Base-by-base conservation (phyloP, 2,797 vertebrate species). In the Caiman crocodilus region DNA sequence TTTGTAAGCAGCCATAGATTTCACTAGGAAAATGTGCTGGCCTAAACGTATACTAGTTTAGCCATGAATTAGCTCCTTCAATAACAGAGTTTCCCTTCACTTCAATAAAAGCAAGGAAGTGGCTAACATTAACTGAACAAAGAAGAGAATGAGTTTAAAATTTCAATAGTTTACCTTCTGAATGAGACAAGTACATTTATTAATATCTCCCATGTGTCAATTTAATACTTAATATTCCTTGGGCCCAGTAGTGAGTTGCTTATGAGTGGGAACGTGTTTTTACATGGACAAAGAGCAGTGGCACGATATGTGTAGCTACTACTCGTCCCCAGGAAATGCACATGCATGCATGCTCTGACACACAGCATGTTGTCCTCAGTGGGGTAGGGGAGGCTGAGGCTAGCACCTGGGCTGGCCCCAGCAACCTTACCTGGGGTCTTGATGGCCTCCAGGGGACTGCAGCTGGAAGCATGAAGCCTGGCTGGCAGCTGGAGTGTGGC, bases 71-170 rank as follows among this genome's bases (percentile, higher is more conserved):
- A 59, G 56, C 82, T 92, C 92, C 76, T 50, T 59, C 79, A 57
- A 94, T 93, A 74, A 23, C 71, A 90, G 89, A 90, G 12, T 35
- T 92, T 92, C 90, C 74, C 50, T 85, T 89, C 23, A 77, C 82
- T 94, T 67, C 42, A 92, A n/a, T 59, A 56, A 88, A 90, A 84
- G 93, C 11, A 56, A 65, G 30, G 76, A 93, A 3, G 81, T 50
- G 77, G 87, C 88, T 94, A 18, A 93, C 80, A 79, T 92, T 78
- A 76, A 59, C 30, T 17, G 92, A 90, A 58, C 18, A 13, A 71
- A 79, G n/a, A 63, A 75, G 61, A 76, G 56, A 90, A 86, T 0
- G 0, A 65, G 32, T 71, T 21, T 35, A 42, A 81, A 82, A 76
- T 59, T 26, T 69, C 71, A 78, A 81, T 25, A 69, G 20, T 56